Percentiles rank a stretch among this genome's conserved stretches.
Conservation (phyloP, 2,888 invertebrate genomes). For the Clivina fossor region DNA sequence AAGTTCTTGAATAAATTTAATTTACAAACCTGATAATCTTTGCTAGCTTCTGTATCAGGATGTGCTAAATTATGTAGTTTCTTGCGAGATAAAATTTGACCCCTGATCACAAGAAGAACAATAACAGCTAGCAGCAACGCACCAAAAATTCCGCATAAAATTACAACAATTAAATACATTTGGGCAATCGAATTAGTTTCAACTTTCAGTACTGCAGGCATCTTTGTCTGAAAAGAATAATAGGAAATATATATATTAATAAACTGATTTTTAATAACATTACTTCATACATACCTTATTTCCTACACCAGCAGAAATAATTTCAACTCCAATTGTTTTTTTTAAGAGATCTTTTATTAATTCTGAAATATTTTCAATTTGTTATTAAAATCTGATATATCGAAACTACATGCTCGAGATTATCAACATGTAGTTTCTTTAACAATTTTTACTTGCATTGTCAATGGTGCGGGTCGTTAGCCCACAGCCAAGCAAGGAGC, state of each 20-base stretch:
- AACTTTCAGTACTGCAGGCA: constrained; percentile 54
- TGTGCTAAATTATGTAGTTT: constrained; percentile 78
- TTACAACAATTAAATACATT: constrained; percentile 51
- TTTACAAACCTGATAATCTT: constrained; percentile 79
- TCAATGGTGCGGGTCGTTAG: no score
- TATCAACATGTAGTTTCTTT: no score
- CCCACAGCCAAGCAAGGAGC: no score
- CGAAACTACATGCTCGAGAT: no score
- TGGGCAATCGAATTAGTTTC: constrained; percentile 44
- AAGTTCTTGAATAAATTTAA: background rate
- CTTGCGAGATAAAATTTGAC: constrained; percentile 74
- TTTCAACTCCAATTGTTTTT: constrained; percentile 66
- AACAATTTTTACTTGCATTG: no score
- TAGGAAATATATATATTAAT: constrained; percentile 2
- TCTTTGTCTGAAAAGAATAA: constrained; percentile 53
- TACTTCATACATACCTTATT: constrained; percentile 64
- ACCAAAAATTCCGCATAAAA: constrained; percentile 65
- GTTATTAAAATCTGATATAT: no score
- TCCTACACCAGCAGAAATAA: constrained; percentile 75
- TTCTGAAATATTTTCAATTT: constrained; percentile 49
- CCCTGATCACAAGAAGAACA: constrained; percentile 68
- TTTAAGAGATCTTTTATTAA: constrained; percentile 68
- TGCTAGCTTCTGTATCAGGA: constrained; percentile 81
- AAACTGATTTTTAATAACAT: background rate
- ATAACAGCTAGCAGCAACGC: constrained; percentile 67